phyloP scores from a whole-genome alignment of 1,140 invertebrate genomes.

The Helicoverpa armigera region DNA sequence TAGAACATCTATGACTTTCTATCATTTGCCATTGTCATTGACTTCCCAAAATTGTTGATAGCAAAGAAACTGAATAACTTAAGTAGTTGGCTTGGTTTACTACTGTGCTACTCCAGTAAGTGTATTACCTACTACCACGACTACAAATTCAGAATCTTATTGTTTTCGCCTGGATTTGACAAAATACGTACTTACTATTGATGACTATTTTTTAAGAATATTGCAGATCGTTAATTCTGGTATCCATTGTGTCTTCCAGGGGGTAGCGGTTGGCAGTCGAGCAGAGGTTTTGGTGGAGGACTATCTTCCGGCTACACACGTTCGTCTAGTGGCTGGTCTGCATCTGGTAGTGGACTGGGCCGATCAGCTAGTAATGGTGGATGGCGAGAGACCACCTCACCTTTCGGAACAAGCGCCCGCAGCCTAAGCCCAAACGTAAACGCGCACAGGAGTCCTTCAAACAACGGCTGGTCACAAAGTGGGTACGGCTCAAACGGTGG shows the following conservation, averaged over 20 bases:
- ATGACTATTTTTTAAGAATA: no score
- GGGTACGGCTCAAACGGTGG: neutral
- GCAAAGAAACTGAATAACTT: no score
- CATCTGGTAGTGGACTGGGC: neutral
- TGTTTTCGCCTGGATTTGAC: neutral
- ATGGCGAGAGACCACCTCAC: neutral
- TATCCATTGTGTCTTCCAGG: neutral
- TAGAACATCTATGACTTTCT: no score
- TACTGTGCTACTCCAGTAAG: no score
- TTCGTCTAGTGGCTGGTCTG: slow-evolving; percentile 2
- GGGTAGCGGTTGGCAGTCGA: neutral
- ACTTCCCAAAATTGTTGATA: no score
- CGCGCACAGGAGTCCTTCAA: neutral
- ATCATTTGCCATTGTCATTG: no score
- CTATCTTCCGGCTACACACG: neutral
- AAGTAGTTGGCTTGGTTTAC: no score
- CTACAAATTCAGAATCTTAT: neutral
- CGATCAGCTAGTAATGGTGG: slow-evolving; percentile 6
- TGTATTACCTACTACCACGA: no score
- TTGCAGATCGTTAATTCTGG: neutral
- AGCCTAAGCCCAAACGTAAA: neutral
- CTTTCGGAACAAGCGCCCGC: neutral
- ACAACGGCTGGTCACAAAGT: neutral
- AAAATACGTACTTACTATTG: no score
- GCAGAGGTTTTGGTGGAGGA: slow-evolving; percentile 5